These are phyloP conservation scores for Drosophila recens DNA, from an alignment of 2,888 invertebrate genomes.

Conservation along the genomic window DNA sequence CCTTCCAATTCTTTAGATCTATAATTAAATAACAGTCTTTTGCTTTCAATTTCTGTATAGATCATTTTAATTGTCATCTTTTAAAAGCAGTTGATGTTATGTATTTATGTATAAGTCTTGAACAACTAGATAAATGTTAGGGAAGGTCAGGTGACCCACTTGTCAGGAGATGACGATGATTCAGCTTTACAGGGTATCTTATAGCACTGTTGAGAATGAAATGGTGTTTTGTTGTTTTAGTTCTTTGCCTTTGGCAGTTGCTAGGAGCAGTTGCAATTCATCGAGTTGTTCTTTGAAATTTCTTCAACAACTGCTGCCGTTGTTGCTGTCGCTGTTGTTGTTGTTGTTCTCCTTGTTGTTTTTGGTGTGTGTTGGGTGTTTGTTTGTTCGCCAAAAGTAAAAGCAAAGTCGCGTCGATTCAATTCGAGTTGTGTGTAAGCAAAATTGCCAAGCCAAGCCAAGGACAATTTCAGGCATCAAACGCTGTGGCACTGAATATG, in stretches of 20 bases:
- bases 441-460: conserved; percentile 58
- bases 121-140: neutral
- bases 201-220: neutral
- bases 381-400: conserved; percentile 49
- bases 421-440: conserved; percentile 66
- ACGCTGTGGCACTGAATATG: conserved; percentile 49
- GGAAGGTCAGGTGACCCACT: neutral
- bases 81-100: too few species aligned
- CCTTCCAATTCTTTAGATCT: too few species aligned
- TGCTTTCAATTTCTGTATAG: too few species aligned
- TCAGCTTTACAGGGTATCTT: conserved; percentile 26
- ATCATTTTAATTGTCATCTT: too few species aligned
- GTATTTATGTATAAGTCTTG: neutral
- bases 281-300: conserved; percentile 56
- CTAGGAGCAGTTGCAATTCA: conserved; percentile 50
- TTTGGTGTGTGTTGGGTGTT: conserved; percentile 18
- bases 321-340: conserved; percentile 7
- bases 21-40: too few species aligned
- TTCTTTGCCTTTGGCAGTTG: conserved; percentile 29
- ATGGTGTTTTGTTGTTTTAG: conserved; percentile 10
- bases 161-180: neutral
- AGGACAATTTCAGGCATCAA: conserved; percentile 53
- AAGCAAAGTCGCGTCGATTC: conserved; percentile 66
- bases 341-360: conserved; percentile 15
- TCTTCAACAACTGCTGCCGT: conserved; percentile 19